Base-by-base conservation (phyloP, 2,113 vertebrate species). In the Garra rufa region DNA sequence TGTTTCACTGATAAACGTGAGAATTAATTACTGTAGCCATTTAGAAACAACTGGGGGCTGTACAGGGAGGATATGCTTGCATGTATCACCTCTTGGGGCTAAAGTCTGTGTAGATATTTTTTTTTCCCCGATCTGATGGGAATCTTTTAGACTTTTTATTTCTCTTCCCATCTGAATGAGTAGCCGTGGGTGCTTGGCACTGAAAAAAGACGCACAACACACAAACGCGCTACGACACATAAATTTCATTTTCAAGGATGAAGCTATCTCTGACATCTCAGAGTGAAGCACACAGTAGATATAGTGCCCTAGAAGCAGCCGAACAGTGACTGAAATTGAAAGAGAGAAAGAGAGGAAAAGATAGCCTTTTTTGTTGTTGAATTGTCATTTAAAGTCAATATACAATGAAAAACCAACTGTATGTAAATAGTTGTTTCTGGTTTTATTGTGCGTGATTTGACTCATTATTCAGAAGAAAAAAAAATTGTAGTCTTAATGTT, bases 61-160 rank as follows among this genome's bases (percentile, higher is more conserved):
- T 59, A 65, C 13, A 14, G n/a, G 34, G 43, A 65, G 34, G n/a
- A 61, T 46, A 85, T 52, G 38, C 30, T 34, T 79, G 85, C 52
- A 83, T 87, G 21, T 81, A 89, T 74, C 89, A 92, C 90, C 92
- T 92, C 85, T 57, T 82, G 86, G 41, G 89, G 90, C 87, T 87
- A 83, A 55, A 46, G 83, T 89, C 44, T 57, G 73, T 84, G 86
- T 84, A 86, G 88, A 88, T 91, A 89, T 92, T 91, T 87, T 91
- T 79, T 91, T 88, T 91, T n/a, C n/a, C 82, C n/a, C 79, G 83
- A 91, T 86, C 89, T 87, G 85, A 34, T n/a, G 86, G 91, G 89
- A 86, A 89, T 91, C 87, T 92, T 89, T 75, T 67, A 90, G 89
- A 92, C 90, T 91, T 91, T 90, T 87, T 90, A 10, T 79, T 69